Conservation (phyloP, 2,113 vertebrate species). For the Chaenogobius annularis region DNA sequence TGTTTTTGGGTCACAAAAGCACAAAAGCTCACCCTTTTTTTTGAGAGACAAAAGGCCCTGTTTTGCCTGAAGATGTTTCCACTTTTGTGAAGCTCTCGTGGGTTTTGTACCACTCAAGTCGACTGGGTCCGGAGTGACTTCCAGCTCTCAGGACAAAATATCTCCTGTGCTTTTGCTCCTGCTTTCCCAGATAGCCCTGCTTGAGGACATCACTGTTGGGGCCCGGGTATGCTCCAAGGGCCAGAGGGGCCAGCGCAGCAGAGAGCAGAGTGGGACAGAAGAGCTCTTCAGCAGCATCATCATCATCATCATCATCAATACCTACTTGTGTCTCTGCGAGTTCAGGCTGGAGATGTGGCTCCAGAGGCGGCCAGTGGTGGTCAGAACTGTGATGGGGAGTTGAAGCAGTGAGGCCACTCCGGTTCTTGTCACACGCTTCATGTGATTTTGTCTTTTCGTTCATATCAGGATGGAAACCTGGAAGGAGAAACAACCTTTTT, state of each 20-base stretch:
- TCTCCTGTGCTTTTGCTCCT: conserved; percentile 35
- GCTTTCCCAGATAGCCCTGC: conserved; percentile 59
- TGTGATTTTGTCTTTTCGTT: conserved; percentile 13
- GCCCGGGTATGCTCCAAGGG: conserved; percentile 4
- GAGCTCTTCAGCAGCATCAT: conserved; percentile 37
- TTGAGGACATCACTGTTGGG: conserved; percentile 52
- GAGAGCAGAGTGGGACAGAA: conserved; percentile 19
- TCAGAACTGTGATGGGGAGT: conserved; percentile 9
- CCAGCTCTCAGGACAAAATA: conserved; percentile 67
- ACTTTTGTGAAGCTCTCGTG: conserved; percentile 45
- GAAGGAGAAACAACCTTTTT: neutral
- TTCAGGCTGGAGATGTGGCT: neutral
- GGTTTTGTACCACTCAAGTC: conserved; percentile 69
- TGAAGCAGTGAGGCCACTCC: neutral
- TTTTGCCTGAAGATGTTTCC: conserved; percentile 49
- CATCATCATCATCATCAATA: neutral
- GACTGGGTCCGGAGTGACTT: conserved; percentile 59
- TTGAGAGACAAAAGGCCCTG: conserved; percentile 23
- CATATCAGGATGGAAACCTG: conserved; percentile 23
- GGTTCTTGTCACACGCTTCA: neutral
- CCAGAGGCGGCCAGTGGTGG: neutral
- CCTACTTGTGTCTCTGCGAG: neutral
- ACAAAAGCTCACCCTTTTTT: conserved; percentile 51
- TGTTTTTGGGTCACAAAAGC: neutral
- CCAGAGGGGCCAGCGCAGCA: conserved; percentile 25